Conservation (phyloP, 2,113 vertebrate species). For the human region GRCh38 chr20:18779501-18780000, state of each 20-base stretch:
- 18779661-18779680: neutral
- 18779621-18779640: neutral
- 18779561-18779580: neutral
- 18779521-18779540: neutral
- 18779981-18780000: no score
- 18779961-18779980: no score
- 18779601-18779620: neutral
- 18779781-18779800: neutral
- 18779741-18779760: neutral
- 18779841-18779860: neutral
- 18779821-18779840: neutral
- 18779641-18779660: neutral
- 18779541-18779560: neutral
- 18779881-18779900: neutral
- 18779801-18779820: neutral
- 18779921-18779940: no score
- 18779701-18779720: neutral
- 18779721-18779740: neutral
- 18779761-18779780: neutral
- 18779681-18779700: neutral
- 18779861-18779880: neutral
- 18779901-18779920: neutral
- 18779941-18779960: no score
- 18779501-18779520: neutral
- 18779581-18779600: neutral